These are phyloP conservation scores for Laterallus jamaicensis DNA, from an alignment of 2,113 vertebrate genomes.

Conservation along the genomic window DNA sequence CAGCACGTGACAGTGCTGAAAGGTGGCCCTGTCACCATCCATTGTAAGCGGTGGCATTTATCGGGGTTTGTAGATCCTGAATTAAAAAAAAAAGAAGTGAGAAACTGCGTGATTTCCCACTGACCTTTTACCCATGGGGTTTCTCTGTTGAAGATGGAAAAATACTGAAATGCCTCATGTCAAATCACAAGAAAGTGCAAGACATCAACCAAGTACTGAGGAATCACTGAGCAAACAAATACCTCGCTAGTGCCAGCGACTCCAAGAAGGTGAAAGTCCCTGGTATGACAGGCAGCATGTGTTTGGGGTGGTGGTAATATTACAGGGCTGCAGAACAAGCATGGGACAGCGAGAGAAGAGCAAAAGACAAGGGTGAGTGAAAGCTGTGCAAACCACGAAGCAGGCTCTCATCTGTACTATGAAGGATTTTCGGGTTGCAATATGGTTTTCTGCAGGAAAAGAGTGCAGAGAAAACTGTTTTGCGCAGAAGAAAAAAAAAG, in stretches of 20 bases:
- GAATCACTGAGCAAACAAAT: not conserved
- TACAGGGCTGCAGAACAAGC: not conserved
- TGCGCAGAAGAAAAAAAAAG: not conserved
- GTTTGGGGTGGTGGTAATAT: not conserved
- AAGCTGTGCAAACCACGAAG: not conserved
- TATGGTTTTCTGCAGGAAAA: not conserved
- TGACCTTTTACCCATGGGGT: not conserved
- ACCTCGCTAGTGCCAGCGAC: not conserved
- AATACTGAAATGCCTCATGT: not conserved
- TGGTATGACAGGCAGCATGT: not conserved
- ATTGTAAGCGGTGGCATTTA: not conserved
- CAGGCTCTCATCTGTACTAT: not conserved
- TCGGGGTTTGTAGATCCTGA: not conserved
- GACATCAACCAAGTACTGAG: not conserved
- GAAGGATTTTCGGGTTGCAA: not conserved
- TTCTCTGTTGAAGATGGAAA: not conserved
- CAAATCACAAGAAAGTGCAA: not conserved
- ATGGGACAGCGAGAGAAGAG: not conserved
- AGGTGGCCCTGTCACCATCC: not conserved
- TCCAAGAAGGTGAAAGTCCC: not conserved
- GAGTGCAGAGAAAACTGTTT: not conserved
- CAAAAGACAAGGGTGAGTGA: not conserved
- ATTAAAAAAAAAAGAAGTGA: not conserved
- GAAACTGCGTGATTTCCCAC: not conserved
- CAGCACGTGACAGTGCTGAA: not conserved